Evolutionary conservation across 2,888 invertebrate species (phyloP).

Genomic region (Steromphala cineraria): DNA sequence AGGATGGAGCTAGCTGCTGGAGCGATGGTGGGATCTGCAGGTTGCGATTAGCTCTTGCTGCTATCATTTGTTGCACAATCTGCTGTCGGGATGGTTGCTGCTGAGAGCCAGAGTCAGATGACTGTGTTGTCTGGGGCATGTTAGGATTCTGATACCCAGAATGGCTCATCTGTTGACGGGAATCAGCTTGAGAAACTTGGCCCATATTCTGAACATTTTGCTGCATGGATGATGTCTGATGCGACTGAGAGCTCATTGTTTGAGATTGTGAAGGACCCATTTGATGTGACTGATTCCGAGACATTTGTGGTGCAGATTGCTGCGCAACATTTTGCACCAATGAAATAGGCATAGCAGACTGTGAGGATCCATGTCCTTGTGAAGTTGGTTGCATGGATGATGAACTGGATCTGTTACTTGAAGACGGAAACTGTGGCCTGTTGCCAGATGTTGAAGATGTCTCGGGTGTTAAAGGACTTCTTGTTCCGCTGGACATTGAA

Average conservation of each 20-base stretch:
- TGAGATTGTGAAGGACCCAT: neutral
- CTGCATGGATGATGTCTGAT: neutral
- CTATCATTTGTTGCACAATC: slow-evolving; percentile 7
- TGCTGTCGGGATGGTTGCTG: neutral
- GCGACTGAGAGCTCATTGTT: neutral
- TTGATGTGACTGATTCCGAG: neutral
- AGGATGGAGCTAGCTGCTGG: neutral
- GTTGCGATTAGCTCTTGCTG: slow-evolving; percentile 8
- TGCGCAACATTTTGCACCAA: slow-evolving; percentile 6
- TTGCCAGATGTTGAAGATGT: neutral
- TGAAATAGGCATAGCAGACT: neutral
- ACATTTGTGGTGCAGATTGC: neutral
- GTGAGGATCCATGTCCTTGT: neutral
- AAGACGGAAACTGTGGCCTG: neutral
- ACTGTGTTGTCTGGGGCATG: neutral
- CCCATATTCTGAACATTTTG: neutral
- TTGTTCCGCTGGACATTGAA: slow-evolving; percentile 9
- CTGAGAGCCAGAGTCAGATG: neutral
- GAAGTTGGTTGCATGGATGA: neutral
- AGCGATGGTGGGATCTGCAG: neutral
- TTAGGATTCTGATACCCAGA: neutral
- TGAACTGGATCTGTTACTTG: neutral
- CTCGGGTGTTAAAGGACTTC: neutral
- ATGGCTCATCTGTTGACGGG: neutral
- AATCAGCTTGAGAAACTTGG: neutral